Conservation (phyloP, 2,888 invertebrate genomes). For the Tholera decimalis region DNA sequence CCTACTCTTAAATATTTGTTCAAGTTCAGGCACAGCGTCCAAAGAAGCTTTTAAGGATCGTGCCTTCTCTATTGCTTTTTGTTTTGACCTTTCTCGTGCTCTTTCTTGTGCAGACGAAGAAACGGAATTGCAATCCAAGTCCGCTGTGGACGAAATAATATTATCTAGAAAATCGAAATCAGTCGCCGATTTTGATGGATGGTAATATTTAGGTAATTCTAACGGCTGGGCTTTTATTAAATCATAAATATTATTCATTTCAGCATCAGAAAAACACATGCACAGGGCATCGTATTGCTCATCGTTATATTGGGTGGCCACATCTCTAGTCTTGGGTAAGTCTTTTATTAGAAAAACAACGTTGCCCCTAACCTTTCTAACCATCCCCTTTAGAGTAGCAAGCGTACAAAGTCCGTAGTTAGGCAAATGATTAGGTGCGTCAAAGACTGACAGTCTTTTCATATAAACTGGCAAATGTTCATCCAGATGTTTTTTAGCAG, state of each 20-base stretch:
- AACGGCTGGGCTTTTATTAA: conserved; percentile 2
- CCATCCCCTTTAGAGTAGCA: conserved; percentile 71
- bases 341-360: conserved; percentile 47
- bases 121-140: background rate
- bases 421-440: conserved; percentile 70
- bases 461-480: conserved; percentile 84
- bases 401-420: conserved; percentile 78
- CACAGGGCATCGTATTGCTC: conserved; percentile 77
- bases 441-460: conserved; percentile 75
- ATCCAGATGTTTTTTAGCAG: conserved; percentile 77
- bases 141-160: background rate
- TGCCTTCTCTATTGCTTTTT: background rate
- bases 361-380: conserved; percentile 71
- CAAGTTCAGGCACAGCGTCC: conserved; percentile 5
- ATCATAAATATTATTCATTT: conserved; percentile 23
- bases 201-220: conserved; percentile 15
- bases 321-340: conserved; percentile 71
- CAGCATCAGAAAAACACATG: conserved; percentile 79
- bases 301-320: conserved; percentile 77
- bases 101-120: background rate
- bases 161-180: conserved; percentile 4
- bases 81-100: background rate
- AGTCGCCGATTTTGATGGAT: background rate
- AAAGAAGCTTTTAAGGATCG: background rate
- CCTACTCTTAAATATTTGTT: conserved; percentile 13